These are phyloP conservation scores for Lypha dubia DNA, from an alignment of 2,888 invertebrate species.

Conservation along the genomic window DNA sequence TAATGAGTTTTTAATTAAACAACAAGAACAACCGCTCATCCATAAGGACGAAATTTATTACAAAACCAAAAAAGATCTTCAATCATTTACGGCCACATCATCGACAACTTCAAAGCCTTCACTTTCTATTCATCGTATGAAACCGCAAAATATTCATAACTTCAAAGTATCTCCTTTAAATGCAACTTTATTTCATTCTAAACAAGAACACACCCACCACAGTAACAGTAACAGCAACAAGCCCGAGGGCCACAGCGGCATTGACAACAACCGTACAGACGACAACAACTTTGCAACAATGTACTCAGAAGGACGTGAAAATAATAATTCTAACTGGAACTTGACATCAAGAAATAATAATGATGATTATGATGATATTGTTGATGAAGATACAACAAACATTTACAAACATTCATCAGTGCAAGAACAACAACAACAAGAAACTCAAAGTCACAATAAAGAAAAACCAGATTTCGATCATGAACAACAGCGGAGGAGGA, in stretches of 20 bases:
- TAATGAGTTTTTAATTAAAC: conserved; percentile 66
- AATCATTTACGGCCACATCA: conserved; percentile 21
- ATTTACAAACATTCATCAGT: conserved; percentile 42
- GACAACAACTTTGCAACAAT: conserved; percentile 24
- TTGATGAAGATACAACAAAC: conserved; percentile 13
- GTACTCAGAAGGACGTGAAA: conserved; percentile 23
- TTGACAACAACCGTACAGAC: conserved; percentile 49
- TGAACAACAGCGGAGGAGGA: conserved; percentile 26
- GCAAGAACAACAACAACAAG: conserved; percentile 37
- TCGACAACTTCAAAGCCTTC: conserved; percentile 51
- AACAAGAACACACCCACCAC: conserved; percentile 50
- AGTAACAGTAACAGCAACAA: conserved; percentile 33
- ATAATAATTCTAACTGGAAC: conserved; percentile 61
- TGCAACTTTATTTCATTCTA: conserved; percentile 42
- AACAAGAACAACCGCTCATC: conserved; percentile 48
- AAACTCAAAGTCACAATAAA: conserved; percentile 8
- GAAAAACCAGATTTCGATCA: conserved; percentile 56
- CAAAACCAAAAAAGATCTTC: conserved; percentile 36
- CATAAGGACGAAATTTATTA: conserved; percentile 55
- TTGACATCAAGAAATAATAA: conserved; percentile 33
- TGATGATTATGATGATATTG: too few species aligned
- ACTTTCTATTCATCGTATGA: conserved; percentile 48
- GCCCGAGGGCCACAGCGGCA: conserved; percentile 27
- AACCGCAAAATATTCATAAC: conserved; percentile 17
- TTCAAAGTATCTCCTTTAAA: conserved; percentile 22